phyloP scores from a whole-genome alignment of 2,888 invertebrate genomes.

The Mesorhabditis sp. region DNA sequence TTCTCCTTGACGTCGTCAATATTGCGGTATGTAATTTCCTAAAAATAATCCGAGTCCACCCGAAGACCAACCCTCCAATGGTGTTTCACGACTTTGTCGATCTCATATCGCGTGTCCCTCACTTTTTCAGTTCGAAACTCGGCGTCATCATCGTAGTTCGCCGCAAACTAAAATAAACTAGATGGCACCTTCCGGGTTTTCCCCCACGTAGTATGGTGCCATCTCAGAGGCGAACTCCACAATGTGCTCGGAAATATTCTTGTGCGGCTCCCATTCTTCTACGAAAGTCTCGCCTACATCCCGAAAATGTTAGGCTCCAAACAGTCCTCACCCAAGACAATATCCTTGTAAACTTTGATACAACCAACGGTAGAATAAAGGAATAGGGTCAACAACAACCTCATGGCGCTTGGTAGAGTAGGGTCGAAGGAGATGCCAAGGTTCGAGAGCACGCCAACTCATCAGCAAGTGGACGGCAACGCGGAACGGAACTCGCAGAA shows the following conservation, averaged over 20 bases:
- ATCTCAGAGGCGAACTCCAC: not conserved
- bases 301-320: not conserved
- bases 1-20: slow-evolving; percentile 1
- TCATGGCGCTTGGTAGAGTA: too few species aligned
- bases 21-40: not conserved
- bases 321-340: not conserved
- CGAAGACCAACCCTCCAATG: not conserved
- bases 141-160: not conserved
- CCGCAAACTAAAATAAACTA: not conserved
- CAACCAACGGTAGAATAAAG: not conserved
- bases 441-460: too few species aligned
- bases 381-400: too few species aligned
- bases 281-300: slow-evolving; percentile 4
- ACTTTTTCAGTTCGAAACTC: slow-evolving; percentile 4
- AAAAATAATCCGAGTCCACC: not conserved
- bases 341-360: slow-evolving; percentile 3
- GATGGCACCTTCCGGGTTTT: not conserved
- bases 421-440: too few species aligned
- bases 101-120: not conserved
- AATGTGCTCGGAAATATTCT: slow-evolving; percentile 6
- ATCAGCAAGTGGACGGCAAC: too few species aligned
- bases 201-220: slow-evolving; percentile 6
- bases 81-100: slow-evolving; percentile 6
- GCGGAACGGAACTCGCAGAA: too few species aligned
- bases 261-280: slow-evolving; percentile 5